Base-by-base conservation (phyloP, 2,797 vertebrate genomes). In the Amniataba percoides region DNA sequence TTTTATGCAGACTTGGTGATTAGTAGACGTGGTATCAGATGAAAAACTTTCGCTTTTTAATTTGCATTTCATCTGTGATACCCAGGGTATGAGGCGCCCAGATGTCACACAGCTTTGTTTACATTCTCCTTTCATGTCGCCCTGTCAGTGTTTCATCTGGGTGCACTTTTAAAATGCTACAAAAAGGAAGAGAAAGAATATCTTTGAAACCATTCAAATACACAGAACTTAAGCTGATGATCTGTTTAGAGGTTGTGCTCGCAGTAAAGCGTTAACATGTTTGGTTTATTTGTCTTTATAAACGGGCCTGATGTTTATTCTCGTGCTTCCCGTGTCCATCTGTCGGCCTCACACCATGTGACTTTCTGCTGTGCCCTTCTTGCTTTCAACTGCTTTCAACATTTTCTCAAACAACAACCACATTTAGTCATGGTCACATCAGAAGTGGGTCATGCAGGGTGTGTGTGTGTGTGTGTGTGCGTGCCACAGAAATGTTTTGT, bases 381-480 rank as follows among this genome's bases (percentile, higher is more conserved):
- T 60, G 10, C 34, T 58, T 68, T 78, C 62, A 51, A 27, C 66
- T 43, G 39, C 10, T 67, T 71, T 71, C 1, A 72, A 42, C n/a
- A 4, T 65, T 62, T 77, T 83, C 18, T 73, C 48, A 48, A 67
- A 68, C n/a, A 71, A 55, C 74, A 76, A 56, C 31, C 40, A 49
- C 53, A 77, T 82, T 58, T 59, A 77, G 62, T 80, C 58, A 68
- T 23, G 39, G 39, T 72, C 27, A 68, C 34, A 73, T 60, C 57
- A 66, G 13, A 74, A 56, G 13, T 64, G 23, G 61, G 40, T 68
- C 40, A 64, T 3, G 27, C 7, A 56, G 18, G 10, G 9, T 2
- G 56, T 49, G 61, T 34, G 23, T 57, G 40, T 66, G 34, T 57
- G 14, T 23, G 39, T 36, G 36, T 71, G 46, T 49, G 55, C 56